These are phyloP conservation scores for Pimpla rufipes DNA, from an alignment of 2,888 invertebrate genomes.

Conservation along the genomic window DNA sequence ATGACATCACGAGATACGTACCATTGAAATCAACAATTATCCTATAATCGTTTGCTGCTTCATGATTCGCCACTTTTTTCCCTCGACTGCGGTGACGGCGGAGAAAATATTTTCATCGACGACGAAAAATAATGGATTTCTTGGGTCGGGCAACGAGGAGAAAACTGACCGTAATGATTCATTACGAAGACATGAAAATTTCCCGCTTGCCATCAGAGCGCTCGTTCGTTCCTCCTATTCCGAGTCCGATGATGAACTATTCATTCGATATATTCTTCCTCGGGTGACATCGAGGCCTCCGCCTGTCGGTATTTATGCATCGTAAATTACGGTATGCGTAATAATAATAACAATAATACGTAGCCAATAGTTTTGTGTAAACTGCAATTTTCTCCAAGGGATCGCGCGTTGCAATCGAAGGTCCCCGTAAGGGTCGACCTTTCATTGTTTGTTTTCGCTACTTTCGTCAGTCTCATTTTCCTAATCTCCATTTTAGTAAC, in stretches of 20 bases:
- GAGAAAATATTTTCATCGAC: too few species aligned
- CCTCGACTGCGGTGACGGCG: too few species aligned
- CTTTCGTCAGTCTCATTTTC: background rate
- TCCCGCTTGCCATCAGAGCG: background rate
- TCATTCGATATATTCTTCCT: background rate
- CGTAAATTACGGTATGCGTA: background rate
- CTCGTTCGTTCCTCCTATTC: background rate
- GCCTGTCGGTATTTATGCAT: background rate
- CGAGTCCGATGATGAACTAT: background rate
- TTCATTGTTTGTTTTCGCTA: background rate
- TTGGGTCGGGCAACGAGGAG: background rate
- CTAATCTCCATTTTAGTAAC: background rate
- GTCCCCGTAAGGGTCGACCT: background rate
- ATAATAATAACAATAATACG: background rate
- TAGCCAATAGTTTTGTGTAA: background rate
- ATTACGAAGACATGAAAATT: background rate
- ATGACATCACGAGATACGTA: background rate
- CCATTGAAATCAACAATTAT: background rate
- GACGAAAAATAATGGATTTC: background rate
- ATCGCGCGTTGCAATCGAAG: background rate
- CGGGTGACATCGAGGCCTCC: background rate
- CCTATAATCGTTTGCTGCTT: slow-evolving; percentile 4
- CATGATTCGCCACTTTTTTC: too few species aligned
- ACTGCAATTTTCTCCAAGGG: slow-evolving; percentile 5
- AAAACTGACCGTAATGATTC: background rate